These are phyloP conservation scores for Alsophila aescularia DNA, from an alignment of 2,888 invertebrate genomes.

Conservation along the genomic window DNA sequence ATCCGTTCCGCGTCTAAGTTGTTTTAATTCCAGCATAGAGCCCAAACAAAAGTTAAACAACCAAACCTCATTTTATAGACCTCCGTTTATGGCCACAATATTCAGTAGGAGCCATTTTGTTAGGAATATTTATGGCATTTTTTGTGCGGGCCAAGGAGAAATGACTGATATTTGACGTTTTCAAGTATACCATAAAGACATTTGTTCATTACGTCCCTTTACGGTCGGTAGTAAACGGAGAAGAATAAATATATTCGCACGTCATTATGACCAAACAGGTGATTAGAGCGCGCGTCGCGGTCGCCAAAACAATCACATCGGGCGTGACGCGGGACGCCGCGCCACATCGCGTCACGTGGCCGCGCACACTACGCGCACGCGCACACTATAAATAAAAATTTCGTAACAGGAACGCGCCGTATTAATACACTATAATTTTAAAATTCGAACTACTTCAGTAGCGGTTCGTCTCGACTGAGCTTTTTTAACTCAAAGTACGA, in stretches of 20 bases:
- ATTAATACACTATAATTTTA: conserved; percentile 82
- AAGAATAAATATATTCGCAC: conserved; percentile 71
- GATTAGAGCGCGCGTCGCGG: conserved; percentile 50
- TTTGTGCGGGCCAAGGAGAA: conserved; percentile 68
- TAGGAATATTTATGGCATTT: conserved; percentile 80
- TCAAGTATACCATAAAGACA: conserved; percentile 79
- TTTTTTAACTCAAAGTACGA: conserved; percentile 59
- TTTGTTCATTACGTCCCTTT: conserved; percentile 77
- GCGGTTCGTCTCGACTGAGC: conserved; percentile 58
- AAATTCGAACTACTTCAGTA: conserved; percentile 81
- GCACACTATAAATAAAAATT: conserved; percentile 72
- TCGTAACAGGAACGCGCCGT: conserved; percentile 65
- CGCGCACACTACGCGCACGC: conserved; percentile 54
- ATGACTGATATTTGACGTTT: conserved; percentile 79
- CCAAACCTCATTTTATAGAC: conserved; percentile 78
- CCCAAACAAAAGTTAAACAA: conserved; percentile 76
- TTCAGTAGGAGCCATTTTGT: conserved; percentile 82
- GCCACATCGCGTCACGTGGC: conserved; percentile 33
- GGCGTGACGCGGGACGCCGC: conserved; percentile 32
- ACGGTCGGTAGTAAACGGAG: conserved; percentile 64
- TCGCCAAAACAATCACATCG: conserved; percentile 48
- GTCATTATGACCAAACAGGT: conserved; percentile 62
- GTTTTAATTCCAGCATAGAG: conserved; percentile 72
- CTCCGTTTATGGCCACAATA: conserved; percentile 76
- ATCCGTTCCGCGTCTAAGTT: conserved; percentile 65